phyloP scores from a whole-genome alignment of 2,797 vertebrate species.

The Spheniscus humboldti region DNA sequence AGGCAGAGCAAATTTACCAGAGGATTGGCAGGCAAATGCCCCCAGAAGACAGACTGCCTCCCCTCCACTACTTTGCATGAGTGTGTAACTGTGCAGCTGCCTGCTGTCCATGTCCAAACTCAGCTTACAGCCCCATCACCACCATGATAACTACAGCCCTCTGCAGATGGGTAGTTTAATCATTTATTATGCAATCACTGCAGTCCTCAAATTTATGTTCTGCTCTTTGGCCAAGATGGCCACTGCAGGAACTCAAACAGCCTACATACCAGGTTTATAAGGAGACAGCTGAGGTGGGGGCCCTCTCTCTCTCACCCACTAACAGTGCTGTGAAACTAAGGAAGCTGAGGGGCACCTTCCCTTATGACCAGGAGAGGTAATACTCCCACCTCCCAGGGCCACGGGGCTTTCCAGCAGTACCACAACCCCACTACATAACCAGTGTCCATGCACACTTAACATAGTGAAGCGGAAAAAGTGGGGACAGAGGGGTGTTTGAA shows the following conservation, averaged over 20 bases:
- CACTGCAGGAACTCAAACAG: neutral
- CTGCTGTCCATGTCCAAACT: neutral
- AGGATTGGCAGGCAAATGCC: neutral
- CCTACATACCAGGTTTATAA: neutral
- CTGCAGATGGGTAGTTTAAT: neutral
- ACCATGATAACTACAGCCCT: fast-evolving
- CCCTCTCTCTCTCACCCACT: neutral
- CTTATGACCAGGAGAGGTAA: neutral
- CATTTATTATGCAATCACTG: fast-evolving
- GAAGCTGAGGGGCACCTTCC: neutral
- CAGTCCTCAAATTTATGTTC: neutral
- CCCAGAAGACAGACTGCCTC: neutral
- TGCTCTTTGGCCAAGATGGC: neutral
- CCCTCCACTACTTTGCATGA: fast-evolving
- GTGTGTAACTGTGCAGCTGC: neutral
- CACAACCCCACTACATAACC: neutral
- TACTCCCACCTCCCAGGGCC: neutral
- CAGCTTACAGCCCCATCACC: neutral
- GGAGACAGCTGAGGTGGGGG: neutral
- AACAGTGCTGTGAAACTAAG: neutral
- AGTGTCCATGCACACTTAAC: fast-evolving
- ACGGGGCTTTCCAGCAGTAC: neutral
- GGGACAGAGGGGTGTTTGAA: neutral
- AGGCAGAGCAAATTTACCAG: neutral
- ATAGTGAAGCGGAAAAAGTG: fast-evolving